Evolutionary conservation across 2,888 invertebrate genomes (phyloP), one percentile per base, ranked within the genome.

Genomic region (Cephus runcator): DNA sequence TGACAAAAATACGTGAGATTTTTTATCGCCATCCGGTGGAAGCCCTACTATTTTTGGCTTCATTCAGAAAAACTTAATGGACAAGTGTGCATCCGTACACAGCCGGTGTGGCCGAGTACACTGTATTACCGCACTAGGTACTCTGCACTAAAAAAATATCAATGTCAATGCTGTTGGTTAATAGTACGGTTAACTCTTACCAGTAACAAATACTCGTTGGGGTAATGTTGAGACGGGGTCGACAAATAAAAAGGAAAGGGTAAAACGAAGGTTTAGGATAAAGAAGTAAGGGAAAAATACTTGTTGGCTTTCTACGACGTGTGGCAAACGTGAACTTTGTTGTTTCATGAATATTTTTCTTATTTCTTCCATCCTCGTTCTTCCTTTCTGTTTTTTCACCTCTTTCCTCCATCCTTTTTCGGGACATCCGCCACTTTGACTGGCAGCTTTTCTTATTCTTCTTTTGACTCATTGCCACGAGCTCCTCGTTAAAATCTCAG

Each of bases 1-100:
- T 81, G 84, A 85, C 84, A 81, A 85, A 85, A 85, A 86, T 86
- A 86, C 79, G 77, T 75, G 78, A 81, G 78, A 69, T 79, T 80
- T 75, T 80, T 76, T 75, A 76, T 79, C 81, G 80, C 83, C 86
- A 84, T 86, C 85, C 85, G 85, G 74, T 69, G 35, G 40, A 40
- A 40, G 40, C 40, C 9, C 6, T 33, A 56, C 36, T 77, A 77
- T 77, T 77, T 77, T 75, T 69, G 12, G 76, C 30, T 75, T 75
- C 77, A 77, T 77, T 77, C 36, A 75, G 36, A 75, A 77, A 77
- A 77, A 75, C 15, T 33, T 75, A 75, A 74, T 69, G 74, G 15
- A 73, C 75, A 68, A 69, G 77, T 73, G 73, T 73, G 73, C 68
- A 73, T n/a, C 73, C 77, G 73, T 73, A 34, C 56, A 33, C 34